These are phyloP conservation scores for Spermophilus dauricus DNA, from an alignment of 2,113 vertebrate genomes.

Conservation along the genomic window DNA sequence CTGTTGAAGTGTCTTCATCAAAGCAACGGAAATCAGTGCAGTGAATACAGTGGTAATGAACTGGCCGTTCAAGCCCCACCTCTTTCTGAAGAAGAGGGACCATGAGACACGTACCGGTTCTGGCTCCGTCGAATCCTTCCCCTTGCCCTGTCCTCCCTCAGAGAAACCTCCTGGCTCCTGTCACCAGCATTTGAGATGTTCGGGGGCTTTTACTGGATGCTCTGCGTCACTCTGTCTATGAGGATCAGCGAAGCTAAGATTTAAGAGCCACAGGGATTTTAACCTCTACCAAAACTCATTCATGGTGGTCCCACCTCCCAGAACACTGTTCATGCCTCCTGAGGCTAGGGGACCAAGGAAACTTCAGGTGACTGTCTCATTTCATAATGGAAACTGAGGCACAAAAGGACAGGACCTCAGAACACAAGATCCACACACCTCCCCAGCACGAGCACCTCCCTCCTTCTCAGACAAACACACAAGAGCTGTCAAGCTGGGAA, in stretches of 20 bases:
- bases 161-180: conserved; percentile 9
- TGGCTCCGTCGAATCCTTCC: background rate
- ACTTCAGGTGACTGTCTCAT: background rate
- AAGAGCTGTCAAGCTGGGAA: background rate
- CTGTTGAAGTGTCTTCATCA: conserved; percentile 12
- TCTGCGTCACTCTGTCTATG: background rate
- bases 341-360: background rate
- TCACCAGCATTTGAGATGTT: background rate
- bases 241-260: background rate
- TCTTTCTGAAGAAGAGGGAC: conserved; percentile 27
- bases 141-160: background rate
- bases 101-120: background rate
- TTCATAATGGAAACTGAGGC: background rate
- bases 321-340: background rate
- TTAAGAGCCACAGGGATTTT: background rate
- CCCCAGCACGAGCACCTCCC: background rate
- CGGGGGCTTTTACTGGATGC: background rate
- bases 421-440: background rate
- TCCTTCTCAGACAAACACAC: background rate
- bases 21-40: conserved; percentile 62
- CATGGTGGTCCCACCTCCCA: background rate
- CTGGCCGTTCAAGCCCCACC: background rate
- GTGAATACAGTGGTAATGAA: conserved; percentile 39
- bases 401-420: background rate
- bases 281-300: background rate